Conservation (phyloP, 2,113 vertebrate genomes). For the Lophura nycthemera region DNA sequence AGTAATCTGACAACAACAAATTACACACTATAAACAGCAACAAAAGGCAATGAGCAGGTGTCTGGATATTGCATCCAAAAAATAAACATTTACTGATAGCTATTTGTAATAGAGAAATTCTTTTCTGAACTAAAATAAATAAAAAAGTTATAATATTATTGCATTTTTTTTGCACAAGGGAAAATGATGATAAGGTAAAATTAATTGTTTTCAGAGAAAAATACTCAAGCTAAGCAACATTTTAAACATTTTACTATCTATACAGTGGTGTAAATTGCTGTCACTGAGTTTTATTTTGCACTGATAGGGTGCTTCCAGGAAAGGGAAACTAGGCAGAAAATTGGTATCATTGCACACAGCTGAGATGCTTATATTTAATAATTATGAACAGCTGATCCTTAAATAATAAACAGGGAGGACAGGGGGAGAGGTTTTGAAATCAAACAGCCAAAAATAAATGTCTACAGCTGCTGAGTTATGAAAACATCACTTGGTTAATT, state of each 20-base stretch:
- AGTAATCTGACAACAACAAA: not conserved
- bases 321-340: conserved; percentile 28
- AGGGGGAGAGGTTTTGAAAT: not conserved
- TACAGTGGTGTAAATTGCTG: conserved; percentile 31
- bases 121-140: not conserved
- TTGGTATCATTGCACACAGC: conserved; percentile 7
- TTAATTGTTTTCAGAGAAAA: not conserved
- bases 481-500: not conserved
- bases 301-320: not conserved
- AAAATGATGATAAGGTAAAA: not conserved
- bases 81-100: not conserved
- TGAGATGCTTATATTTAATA: not conserved
- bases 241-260: conserved; percentile 40
- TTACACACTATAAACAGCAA: not conserved
- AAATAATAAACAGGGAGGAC: not conserved
- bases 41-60: not conserved
- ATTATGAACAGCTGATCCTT: not conserved
- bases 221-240: not conserved
- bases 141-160: not conserved
- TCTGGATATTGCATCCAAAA: not conserved
- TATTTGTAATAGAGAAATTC: not conserved
- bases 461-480: not conserved
- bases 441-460: not conserved
- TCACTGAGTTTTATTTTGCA: conserved; percentile 6
- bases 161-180: not conserved